A percentile compares a stretch with the other conserved stretches of the same genome.
These are phyloP conservation scores for Anthonomus grandis DNA, from an alignment of 1,140 invertebrate genomes.

Conservation along the genomic window DNA sequence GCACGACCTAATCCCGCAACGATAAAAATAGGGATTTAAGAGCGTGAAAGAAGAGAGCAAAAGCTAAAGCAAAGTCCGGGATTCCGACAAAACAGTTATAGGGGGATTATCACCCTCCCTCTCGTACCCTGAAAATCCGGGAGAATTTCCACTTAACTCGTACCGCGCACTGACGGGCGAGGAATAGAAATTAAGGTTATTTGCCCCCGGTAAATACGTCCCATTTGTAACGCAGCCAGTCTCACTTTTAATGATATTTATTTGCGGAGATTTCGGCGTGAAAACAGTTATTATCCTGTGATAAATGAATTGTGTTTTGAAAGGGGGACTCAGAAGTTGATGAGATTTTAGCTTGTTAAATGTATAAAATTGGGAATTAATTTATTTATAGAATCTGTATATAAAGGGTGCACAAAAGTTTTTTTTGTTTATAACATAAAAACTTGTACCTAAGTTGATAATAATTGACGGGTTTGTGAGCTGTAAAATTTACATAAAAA, in stretches of 20 bases:
- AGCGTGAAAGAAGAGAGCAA: not conserved
- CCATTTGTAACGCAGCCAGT: conserved; percentile 34
- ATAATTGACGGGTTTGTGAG: no score
- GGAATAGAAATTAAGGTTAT: conserved; percentile 43
- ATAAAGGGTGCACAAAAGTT: no score
- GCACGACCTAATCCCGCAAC: no score
- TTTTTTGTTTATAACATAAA: no score
- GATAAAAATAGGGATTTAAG: not conserved
- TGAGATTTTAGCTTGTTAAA: no score
- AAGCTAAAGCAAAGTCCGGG: conserved; percentile 27
- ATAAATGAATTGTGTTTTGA: conserved; percentile 18
- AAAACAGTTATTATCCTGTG: not conserved
- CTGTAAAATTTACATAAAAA: no score
- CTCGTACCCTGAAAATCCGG: conserved; percentile 18
- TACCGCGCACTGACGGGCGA: conserved; percentile 20
- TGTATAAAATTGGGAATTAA: no score
- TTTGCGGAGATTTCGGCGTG: conserved; percentile 21
- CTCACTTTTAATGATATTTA: conserved; percentile 41
- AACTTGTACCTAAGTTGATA: no score
- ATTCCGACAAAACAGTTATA: conserved; percentile 30
- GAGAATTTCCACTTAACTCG: conserved; percentile 28
- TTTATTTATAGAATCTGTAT: no score
- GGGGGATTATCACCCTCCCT: conserved; percentile 25
- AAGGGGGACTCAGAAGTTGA: no score
- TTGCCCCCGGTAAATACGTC: conserved; percentile 34